phyloP scores from a whole-genome alignment of 2,113 vertebrate species.

The Phocoena phocoena region DNA sequence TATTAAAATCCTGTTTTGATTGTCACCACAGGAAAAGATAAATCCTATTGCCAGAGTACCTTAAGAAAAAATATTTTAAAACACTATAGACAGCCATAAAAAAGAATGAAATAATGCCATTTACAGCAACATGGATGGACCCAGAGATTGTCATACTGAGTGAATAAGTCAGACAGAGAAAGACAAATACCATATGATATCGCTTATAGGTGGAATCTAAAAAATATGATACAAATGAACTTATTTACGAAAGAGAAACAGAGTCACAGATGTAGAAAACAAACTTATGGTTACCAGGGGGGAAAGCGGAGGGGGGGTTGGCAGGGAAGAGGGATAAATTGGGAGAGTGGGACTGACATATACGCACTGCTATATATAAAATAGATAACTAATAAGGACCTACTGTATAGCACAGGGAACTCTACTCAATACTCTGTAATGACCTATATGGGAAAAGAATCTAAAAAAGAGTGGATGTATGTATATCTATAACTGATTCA shows the following conservation, averaged over 20 bases:
- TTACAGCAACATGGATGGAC: not conserved
- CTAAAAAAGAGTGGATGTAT: not conserved
- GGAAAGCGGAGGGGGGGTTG: not conserved
- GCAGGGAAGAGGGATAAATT: not conserved
- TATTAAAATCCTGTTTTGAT: not conserved
- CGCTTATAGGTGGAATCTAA: not conserved
- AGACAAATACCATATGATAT: not conserved
- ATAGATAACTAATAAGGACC: not conserved
- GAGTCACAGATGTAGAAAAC: not conserved
- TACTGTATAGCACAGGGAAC: not conserved
- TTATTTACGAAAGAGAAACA: not conserved
- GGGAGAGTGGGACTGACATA: accelerated
- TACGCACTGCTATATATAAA: accelerated
- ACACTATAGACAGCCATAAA: not conserved
- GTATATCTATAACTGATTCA: not conserved
- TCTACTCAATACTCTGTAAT: not conserved
- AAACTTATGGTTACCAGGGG: not conserved
- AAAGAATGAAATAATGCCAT: not conserved
- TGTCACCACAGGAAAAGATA: not conserved
- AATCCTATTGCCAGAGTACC: not conserved
- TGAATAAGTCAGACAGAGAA: not conserved
- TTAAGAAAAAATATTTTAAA: not conserved
- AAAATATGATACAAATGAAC: not conserved
- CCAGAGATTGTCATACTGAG: not conserved
- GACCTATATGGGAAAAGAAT: not conserved